Conservation (phyloP, 2,888 invertebrate species). For the Fabriciana adippe region DNA sequence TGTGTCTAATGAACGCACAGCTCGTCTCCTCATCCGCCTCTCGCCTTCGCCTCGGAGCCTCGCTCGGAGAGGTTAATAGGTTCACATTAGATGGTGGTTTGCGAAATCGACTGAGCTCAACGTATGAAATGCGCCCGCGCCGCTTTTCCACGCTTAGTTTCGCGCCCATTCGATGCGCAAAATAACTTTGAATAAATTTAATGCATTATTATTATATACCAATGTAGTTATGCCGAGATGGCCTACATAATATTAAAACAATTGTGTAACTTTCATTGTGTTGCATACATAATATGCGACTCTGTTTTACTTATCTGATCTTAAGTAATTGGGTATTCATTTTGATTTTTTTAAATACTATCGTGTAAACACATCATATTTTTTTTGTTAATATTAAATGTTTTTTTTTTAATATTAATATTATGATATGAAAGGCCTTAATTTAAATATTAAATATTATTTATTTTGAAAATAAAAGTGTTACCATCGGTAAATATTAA, state of each 20-base stretch:
- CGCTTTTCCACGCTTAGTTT: constrained; percentile 71
- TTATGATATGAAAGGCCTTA: too few species aligned
- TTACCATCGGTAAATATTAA: too few species aligned
- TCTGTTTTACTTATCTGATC: constrained; percentile 12
- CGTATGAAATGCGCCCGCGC: constrained; percentile 64
- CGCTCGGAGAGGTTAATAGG: constrained; percentile 81
- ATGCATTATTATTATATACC: constrained; percentile 26
- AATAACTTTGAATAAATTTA: constrained; percentile 29
- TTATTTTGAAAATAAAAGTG: too few species aligned
- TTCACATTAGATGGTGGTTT: constrained; percentile 81
- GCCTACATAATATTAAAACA: constrained; percentile 25
- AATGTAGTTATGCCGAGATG: constrained; percentile 26
- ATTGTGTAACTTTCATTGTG: constrained; percentile 23
- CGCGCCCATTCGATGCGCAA: constrained; percentile 63
- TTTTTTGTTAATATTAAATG: neutral
- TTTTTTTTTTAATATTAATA: neutral
- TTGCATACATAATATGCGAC: constrained; percentile 15
- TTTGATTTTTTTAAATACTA: constrained; percentile 4
- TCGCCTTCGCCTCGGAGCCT: constrained; percentile 79
- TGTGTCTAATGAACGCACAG: constrained; percentile 79
- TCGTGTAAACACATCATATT: neutral
- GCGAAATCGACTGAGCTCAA: constrained; percentile 73
- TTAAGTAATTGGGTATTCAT: constrained; percentile 13
- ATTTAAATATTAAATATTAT: too few species aligned
- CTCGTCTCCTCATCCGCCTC: constrained; percentile 76